Conservation (phyloP, 1,140 invertebrate species). For the Drosophila sechellia region DNA sequence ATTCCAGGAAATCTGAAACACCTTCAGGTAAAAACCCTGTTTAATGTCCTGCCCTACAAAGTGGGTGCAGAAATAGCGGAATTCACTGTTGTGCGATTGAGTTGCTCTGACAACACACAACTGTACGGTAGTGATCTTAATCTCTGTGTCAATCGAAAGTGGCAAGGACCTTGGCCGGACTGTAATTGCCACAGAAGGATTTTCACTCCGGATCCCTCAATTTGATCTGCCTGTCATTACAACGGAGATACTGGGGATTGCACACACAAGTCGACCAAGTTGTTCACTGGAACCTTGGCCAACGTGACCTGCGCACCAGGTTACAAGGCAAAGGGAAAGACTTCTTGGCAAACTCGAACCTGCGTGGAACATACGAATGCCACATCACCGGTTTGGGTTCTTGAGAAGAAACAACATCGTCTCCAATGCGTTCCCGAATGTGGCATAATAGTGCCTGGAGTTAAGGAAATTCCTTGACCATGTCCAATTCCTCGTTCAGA, state of each 20-base stretch:
- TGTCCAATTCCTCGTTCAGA: neutral
- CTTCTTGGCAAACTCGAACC: neutral
- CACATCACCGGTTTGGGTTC: neutral
- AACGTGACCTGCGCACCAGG: neutral
- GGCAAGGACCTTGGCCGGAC: neutral
- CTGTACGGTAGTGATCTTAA: neutral
- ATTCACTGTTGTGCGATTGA: neutral
- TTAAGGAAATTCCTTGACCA: neutral
- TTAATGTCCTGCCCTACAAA: neutral
- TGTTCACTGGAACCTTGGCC: neutral
- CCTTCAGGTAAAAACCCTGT: neutral
- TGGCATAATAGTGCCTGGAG: neutral
- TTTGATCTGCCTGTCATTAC: neutral
- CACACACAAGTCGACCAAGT: neutral
- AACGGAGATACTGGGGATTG: neutral
- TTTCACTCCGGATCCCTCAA: neutral
- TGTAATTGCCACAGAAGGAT: neutral
- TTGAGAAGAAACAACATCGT: neutral
- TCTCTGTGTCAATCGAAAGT: neutral
- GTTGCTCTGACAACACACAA: neutral
- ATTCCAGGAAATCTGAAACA: neutral
- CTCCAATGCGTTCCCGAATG: neutral
- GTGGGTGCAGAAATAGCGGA: neutral
- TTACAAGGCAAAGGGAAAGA: neutral
- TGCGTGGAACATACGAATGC: neutral